A percentile compares a stretch with the other conserved stretches of the same genome.
These are phyloP conservation scores for Aphelocoma californica DNA, from an alignment of 2,797 vertebrate genomes.

Conservation along the genomic window DNA sequence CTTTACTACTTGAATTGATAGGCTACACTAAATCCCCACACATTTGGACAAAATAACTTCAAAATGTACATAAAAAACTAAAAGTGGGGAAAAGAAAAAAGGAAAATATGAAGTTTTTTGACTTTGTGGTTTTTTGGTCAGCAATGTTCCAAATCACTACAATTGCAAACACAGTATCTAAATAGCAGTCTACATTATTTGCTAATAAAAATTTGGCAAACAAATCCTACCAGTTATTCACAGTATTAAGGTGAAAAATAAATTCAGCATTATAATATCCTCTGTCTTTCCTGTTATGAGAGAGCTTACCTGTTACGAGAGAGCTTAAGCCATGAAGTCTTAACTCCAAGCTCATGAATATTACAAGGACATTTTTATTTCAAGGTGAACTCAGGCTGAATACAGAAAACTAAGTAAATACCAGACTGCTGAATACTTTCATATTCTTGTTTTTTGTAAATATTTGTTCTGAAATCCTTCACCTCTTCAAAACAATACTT, in stretches of 20 bases:
- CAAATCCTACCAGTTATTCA: not conserved
- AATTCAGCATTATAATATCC: not conserved
- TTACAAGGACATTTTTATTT: not conserved
- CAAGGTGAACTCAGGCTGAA: not conserved
- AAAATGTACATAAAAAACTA: not conserved
- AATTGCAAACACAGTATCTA: not conserved
- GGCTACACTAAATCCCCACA: not conserved
- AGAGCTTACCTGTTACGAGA: not conserved
- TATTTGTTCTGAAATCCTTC: not conserved
- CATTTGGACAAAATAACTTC: not conserved
- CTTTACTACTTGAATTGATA: not conserved
- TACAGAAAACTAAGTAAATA: not conserved
- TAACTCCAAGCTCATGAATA: slow-evolving; percentile 14
- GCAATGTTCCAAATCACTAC: not conserved
- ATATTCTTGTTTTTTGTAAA: not conserved
- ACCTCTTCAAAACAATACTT: not conserved
- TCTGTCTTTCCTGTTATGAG: not conserved
- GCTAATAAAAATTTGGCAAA: not conserved
- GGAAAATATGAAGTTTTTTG: not conserved
- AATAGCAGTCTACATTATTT: not conserved
- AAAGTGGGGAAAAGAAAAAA: not conserved
- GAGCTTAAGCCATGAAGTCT: not conserved
- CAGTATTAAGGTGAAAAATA: not conserved
- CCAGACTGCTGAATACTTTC: not conserved
- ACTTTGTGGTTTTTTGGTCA: not conserved